Conservation (phyloP, 2,888 invertebrate genomes). For the Lycaena phlaeas region DNA sequence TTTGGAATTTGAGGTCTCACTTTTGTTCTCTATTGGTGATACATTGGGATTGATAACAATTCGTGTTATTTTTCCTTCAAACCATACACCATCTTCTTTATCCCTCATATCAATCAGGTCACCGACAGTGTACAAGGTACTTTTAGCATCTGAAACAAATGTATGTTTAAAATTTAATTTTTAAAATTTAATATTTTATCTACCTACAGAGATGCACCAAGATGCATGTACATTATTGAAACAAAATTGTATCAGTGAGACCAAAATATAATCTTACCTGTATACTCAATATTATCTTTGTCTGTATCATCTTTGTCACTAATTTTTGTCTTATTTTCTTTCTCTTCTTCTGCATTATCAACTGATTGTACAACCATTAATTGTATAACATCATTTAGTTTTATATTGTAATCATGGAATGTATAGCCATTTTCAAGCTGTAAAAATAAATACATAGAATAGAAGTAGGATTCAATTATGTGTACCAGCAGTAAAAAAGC, state of each 20-base stretch:
- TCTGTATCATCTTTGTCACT: conserved; percentile 13
- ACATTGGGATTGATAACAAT: conserved; percentile 54
- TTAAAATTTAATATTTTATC: too few relatives aligned
- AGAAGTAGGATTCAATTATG: too few relatives aligned
- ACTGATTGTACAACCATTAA: conserved; percentile 13
- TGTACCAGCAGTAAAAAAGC: not conserved
- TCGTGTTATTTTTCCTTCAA: conserved; percentile 76
- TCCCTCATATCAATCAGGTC: conserved; percentile 80
- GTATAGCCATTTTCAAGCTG: conserved; percentile 82
- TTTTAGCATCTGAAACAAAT: conserved; percentile 43
- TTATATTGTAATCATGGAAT: conserved; percentile 79
- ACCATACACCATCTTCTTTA: conserved; percentile 79
- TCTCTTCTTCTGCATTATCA: conserved; percentile 12
- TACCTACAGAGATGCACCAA: too few relatives aligned
- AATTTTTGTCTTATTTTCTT: conserved; percentile 25
- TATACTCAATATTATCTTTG: conserved; percentile 13
- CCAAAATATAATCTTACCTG: not conserved
- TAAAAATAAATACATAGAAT: conserved; percentile 20
- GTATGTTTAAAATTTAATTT: too few relatives aligned
- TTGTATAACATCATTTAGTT: conserved; percentile 21
- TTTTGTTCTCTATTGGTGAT: conserved; percentile 18
- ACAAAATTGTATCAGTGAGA: not conserved
- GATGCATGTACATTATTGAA: too few relatives aligned
- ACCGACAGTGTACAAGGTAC: conserved; percentile 68
- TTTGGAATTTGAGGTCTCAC: conserved; percentile 8